Percentiles rank a stretch among this genome's conserved stretches.
Evolutionary conservation across 2,888 invertebrate genomes (phyloP).

Genomic region (Pseudococcus longispinus): DNA sequence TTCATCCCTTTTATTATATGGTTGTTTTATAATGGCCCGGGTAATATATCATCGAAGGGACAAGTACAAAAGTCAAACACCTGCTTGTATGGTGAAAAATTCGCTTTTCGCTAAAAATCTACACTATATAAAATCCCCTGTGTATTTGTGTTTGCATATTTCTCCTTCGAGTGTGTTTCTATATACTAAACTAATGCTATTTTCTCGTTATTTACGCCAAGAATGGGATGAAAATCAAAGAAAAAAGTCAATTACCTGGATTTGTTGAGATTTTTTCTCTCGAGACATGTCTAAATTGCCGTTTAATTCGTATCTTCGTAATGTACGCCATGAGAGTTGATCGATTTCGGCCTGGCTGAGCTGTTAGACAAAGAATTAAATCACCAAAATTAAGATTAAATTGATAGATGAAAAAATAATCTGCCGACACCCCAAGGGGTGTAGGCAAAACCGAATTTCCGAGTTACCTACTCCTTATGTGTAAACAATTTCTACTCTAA

Average conservation of each 20-base stretch:
- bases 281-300: not conserved
- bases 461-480: too few species aligned
- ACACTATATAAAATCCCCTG: not conserved
- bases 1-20: not conserved
- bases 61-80: slow-evolving; percentile 41
- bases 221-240: not conserved
- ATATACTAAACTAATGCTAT: not conserved
- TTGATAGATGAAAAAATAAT: not conserved
- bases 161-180: not conserved
- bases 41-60: slow-evolving; percentile 30
- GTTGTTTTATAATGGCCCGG: not conserved
- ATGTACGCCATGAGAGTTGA: not conserved
- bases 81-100: not conserved
- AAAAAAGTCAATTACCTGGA: not conserved
- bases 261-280: not conserved
- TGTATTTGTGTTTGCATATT: not conserved
- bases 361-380: not conserved
- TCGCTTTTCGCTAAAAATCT: not conserved
- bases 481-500: too few species aligned
- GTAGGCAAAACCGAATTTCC: too few species aligned
- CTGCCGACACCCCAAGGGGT: too few species aligned
- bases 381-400: not conserved
- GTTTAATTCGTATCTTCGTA: not conserved
- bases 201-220: not conserved
- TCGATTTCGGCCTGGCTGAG: not conserved